phyloP scores from a whole-genome alignment of 1,140 invertebrate species.

The Drosophila saltans region DNA sequence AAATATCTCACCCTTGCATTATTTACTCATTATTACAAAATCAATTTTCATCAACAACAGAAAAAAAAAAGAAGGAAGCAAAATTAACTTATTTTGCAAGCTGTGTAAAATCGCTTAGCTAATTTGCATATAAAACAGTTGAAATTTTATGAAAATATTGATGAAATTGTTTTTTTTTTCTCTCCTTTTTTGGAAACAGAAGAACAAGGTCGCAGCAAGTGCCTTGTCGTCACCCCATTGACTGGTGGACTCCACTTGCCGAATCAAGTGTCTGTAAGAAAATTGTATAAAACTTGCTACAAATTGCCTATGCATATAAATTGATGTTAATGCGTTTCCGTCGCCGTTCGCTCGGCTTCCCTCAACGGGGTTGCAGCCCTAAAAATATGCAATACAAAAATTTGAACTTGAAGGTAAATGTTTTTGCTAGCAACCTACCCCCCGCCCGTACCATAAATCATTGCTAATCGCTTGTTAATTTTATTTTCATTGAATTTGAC shows the following conservation, averaged over 20 bases:
- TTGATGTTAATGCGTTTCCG: slow-evolving; percentile 76
- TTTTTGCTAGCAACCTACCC: not conserved
- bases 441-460: slow-evolving; percentile 27
- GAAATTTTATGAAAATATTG: slow-evolving; percentile 77
- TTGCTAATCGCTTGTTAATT: slow-evolving; percentile 56
- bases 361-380: slow-evolving; percentile 20
- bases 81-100: slow-evolving; percentile 60
- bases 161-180: slow-evolving; percentile 47
- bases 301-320: slow-evolving; percentile 84
- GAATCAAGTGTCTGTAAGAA: slow-evolving; percentile 82
- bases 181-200: slow-evolving; percentile 43
- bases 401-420: not conserved
- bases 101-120: slow-evolving; percentile 71
- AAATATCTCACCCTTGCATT: slow-evolving; percentile 2
- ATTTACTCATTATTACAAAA: slow-evolving; percentile 2
- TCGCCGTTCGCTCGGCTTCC: slow-evolving; percentile 1
- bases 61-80: slow-evolving; percentile 43
- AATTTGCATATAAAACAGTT: slow-evolving; percentile 83
- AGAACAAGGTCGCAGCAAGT: slow-evolving; percentile 26
- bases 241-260: slow-evolving; percentile 40
- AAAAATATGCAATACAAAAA: slow-evolving; percentile 59
- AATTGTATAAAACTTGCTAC: slow-evolving; percentile 82
- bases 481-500: slow-evolving; percentile 13
- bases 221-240: slow-evolving; percentile 50
- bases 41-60: slow-evolving; percentile 39